These are phyloP conservation scores for Syrphus vitripennis DNA, from an alignment of 2,888 invertebrate genomes.

Conservation along the genomic window DNA sequence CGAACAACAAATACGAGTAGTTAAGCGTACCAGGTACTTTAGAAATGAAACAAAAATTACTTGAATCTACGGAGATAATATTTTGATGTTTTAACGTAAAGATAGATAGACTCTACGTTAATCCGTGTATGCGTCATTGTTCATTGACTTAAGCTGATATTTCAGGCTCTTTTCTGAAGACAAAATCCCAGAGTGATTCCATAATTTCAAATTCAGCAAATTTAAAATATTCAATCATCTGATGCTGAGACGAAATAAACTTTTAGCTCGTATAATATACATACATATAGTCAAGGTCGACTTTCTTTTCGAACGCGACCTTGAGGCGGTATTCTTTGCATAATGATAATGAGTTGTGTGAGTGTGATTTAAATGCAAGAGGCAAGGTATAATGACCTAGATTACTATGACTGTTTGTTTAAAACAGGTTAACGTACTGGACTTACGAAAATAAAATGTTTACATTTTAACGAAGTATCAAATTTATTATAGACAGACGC, in stretches of 20 bases:
- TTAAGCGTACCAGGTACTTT: background rate
- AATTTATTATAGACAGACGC: background rate
- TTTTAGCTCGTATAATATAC: background rate
- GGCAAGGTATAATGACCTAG: slow-evolving; percentile 50
- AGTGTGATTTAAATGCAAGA: slow-evolving; percentile 41
- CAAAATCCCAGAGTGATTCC: background rate
- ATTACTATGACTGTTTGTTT: slow-evolving; percentile 25
- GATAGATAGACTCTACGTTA: background rate
- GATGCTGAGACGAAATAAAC: background rate
- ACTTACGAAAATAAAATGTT: slow-evolving; percentile 9
- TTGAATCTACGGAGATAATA: background rate
- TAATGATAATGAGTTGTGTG: slow-evolving; percentile 52
- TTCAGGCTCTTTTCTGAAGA: background rate
- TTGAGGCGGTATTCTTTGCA: slow-evolving; percentile 64
- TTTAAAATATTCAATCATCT: background rate
- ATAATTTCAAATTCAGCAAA: background rate
- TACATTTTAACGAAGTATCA: background rate
- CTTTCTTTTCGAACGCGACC: slow-evolving; percentile 67
- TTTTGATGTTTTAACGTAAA: too few species aligned
- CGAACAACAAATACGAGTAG: background rate
- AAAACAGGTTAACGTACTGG: slow-evolving; percentile 49
- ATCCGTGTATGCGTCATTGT: background rate
- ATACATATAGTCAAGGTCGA: slow-evolving; percentile 64
- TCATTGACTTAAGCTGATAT: background rate
- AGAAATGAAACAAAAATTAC: background rate